Evolutionary conservation across 2,888 invertebrate species (phyloP).

Genomic region (Magallana nippona): DNA sequence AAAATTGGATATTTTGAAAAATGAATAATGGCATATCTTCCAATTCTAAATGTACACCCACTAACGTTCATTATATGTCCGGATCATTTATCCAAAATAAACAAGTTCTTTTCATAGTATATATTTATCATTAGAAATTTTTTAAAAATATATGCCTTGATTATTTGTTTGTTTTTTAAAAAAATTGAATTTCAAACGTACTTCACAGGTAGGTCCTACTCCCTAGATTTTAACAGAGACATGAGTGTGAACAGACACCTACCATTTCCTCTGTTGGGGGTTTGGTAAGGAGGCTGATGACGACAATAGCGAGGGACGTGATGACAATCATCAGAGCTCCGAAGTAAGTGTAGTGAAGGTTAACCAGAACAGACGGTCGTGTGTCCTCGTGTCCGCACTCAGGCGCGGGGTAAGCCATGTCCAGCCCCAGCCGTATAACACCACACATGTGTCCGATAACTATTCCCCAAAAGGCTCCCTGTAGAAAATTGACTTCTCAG

Average conservation of each 20-base stretch:
- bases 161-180: no score
- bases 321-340: slow-evolving; percentile 65
- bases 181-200: no score
- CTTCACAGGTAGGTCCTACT: no score
- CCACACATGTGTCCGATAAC: slow-evolving; percentile 79
- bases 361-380: slow-evolving; percentile 71
- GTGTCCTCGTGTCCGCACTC: slow-evolving; percentile 78
- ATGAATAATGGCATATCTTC: no score
- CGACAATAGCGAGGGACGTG: slow-evolving; percentile 60
- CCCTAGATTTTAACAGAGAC: no score
- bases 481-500: not conserved
- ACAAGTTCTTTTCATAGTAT: no score
- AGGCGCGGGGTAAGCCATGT: slow-evolving; percentile 78
- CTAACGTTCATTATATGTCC: no score
- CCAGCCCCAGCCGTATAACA: slow-evolving; percentile 78
- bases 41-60: no score
- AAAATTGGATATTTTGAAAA: no score
- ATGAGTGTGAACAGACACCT: not conserved
- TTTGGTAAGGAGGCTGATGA: slow-evolving; percentile 61
- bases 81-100: no score
- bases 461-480: slow-evolving; percentile 81
- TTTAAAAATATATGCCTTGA: no score
- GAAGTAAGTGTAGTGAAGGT: slow-evolving; percentile 73
- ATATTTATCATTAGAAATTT: no score
- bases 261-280: slow-evolving; percentile 58